Evolutionary conservation across 2,888 invertebrate species (phyloP).

Genomic region (Melitaea athalia): DNA sequence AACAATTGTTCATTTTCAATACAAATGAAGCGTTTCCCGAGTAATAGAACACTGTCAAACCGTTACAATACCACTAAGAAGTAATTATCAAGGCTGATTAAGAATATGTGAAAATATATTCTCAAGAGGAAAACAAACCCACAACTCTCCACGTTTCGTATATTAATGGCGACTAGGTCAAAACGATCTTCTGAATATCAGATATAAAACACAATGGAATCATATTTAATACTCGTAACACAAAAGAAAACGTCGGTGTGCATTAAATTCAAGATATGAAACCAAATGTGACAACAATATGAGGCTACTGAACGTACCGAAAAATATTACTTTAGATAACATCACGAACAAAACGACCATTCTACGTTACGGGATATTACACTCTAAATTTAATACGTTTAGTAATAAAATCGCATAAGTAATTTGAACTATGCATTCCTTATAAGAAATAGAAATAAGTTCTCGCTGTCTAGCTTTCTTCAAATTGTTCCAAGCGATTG

Average conservation of each 20-base stretch:
- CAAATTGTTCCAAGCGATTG: constrained; percentile 4
- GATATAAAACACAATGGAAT: constrained; percentile 12
- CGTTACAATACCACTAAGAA: too few relatives aligned
- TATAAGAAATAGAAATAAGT: constrained; percentile 14
- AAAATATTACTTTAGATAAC: constrained; percentile 19
- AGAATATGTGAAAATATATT: too few relatives aligned
- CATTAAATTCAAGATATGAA: constrained; percentile 23
- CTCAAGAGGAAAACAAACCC: too few relatives aligned
- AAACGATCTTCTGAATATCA: background rate
- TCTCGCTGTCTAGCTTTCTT: constrained; percentile 11
- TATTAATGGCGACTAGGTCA: too few relatives aligned
- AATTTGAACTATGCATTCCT: constrained; percentile 1
- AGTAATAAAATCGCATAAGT: constrained; percentile 3
- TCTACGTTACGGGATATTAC: background rate
- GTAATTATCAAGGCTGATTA: too few relatives aligned
- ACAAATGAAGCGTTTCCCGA: too few relatives aligned
- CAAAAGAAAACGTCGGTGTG: constrained; percentile 16
- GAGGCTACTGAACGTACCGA: constrained; percentile 17
- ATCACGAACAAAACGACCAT: background rate
- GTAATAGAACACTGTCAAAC: too few relatives aligned
- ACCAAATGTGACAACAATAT: constrained; percentile 26
- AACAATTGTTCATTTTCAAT: too few relatives aligned
- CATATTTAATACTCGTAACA: constrained; percentile 25
- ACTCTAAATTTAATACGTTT: background rate
- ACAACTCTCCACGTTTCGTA: too few relatives aligned